Evolutionary conservation across 2,888 invertebrate species (phyloP), one percentile per base, ranked within the genome.

Genomic region (Meloe dianella): DNA sequence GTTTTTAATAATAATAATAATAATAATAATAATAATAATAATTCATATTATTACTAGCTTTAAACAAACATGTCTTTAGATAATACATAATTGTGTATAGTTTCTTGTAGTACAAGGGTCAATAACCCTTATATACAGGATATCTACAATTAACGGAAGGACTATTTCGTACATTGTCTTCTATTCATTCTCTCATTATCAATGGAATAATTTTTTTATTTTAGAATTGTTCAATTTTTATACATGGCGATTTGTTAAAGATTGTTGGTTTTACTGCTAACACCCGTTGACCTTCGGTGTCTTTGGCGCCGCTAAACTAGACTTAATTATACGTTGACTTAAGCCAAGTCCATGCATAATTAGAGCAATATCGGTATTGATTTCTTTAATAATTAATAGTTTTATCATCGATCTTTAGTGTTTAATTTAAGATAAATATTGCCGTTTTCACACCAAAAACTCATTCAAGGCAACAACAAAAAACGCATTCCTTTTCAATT

Each of bases 51-150:
- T 14, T 29, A 6, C 1, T 14, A 61, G 24, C 14, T 62, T 6
- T 51, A 3, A 58, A 62, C 10, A 30, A 56, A 58, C 38, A 69
- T 66, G 60, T 60, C 65, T 65, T 65, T 67, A 67, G 54, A 38
- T 66, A 59, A 60, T 69, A 65, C 60, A 22, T 41, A n/a, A 41
- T 41, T 60, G 24, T 41, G 10, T 41, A n/a, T 17, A 41, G 41
- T 74, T 68, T 72, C 69, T 68, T 71, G 63, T 69, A 67, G 68
- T 68, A 67, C 70, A 70, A 67, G 61, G 72, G 67, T 72, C 72
- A 72, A 66, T 67, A 70, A 72, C 72, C 72, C 61, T 63, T 14
- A 57, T 57, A 12, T 14, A 57, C 59, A 47, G 59, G 65, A 66
- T 66, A 63, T 63, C 47, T 68, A 68, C 68, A 66, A 66, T 71